phyloP scores from a whole-genome alignment of 2,113 vertebrate species.

The Rhabdornis inornatus region DNA sequence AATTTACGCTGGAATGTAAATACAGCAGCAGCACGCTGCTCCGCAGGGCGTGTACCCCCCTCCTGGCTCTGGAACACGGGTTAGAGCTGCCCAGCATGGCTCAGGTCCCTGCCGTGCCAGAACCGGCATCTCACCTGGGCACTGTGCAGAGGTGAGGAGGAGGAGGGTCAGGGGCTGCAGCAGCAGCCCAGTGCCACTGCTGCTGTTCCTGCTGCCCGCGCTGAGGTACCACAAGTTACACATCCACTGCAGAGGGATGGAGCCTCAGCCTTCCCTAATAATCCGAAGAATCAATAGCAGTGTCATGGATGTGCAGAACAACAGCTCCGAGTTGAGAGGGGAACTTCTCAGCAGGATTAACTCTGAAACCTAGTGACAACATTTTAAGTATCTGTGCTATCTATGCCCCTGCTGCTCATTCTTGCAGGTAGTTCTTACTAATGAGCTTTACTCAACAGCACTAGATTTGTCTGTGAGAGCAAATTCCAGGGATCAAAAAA shows the following conservation, averaged over 20 bases:
- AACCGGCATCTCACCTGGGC: neutral
- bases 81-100: neutral
- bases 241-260: neutral
- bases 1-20: constrained; percentile 41
- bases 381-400: neutral
- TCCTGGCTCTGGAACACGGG: neutral
- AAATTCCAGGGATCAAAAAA: neutral
- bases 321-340: neutral
- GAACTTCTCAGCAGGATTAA: constrained; percentile 24
- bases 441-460: constrained; percentile 2
- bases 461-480: neutral
- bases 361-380: constrained; percentile 22
- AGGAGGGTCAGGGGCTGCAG: neutral
- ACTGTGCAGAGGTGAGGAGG: neutral
- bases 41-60: neutral
- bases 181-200: neutral
- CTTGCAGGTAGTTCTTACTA: constrained; percentile 4
- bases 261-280: neutral
- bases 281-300: neutral
- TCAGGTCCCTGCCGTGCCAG: neutral
- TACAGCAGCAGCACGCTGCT: neutral
- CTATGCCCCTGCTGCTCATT: neutral
- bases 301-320: neutral
- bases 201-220: neutral
- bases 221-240: neutral